A percentile compares a stretch with the other conserved stretches of the same genome.
phyloP scores from a whole-genome alignment of 2,797 vertebrate genomes.

The Microtus agrestis region DNA sequence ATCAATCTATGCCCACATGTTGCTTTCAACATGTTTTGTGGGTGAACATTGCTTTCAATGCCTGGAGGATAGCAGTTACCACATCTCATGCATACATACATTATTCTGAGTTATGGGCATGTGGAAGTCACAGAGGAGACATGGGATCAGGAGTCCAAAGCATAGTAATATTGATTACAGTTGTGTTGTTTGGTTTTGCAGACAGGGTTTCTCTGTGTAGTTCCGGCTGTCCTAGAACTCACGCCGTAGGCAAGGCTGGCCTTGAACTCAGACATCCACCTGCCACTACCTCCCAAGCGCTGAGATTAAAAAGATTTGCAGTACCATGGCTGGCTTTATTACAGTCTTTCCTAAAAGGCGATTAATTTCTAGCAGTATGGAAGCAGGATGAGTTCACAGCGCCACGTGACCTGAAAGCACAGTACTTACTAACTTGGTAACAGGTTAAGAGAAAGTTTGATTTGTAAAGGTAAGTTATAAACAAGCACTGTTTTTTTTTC shows the following conservation, averaged over 20 bases:
- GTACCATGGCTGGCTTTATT: background rate
- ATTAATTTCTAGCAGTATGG: background rate
- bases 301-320: background rate
- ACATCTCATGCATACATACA: too few relatives aligned
- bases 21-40: background rate
- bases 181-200: too few relatives aligned
- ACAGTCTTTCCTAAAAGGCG: background rate
- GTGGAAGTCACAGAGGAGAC: background rate
- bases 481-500: background rate
- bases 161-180: background rate
- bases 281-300: background rate
- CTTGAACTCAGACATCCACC: background rate
- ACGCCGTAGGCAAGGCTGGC: background rate
- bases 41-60: background rate
- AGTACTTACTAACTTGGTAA: background rate
- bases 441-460: background rate
- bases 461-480: background rate
- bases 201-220: background rate
- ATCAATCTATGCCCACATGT: background rate
- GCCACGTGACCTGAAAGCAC: background rate
- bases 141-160: background rate
- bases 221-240: background rate
- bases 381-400: background rate
- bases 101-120: background rate
- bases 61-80: background rate